Conservation (phyloP, 2,113 vertebrate genomes). For the Trematomus loennbergii region DNA sequence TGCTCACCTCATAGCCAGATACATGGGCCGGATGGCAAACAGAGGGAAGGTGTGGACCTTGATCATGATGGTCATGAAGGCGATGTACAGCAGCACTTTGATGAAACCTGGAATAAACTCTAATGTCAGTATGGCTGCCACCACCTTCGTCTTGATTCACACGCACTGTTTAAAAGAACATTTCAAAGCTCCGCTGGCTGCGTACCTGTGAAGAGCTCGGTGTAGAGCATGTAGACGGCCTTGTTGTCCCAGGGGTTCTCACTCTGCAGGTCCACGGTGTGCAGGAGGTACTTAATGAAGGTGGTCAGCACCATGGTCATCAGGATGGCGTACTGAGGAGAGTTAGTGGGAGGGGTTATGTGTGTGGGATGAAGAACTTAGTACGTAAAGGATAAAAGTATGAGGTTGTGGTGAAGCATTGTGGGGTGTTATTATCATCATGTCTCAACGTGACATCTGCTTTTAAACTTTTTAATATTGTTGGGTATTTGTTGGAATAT, state of each 20-base stretch:
- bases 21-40: conserved; percentile 99
- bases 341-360: no score
- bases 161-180: no score
- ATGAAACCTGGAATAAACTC: conserved; percentile 88
- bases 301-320: conserved; percentile 96
- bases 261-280: conserved; percentile 94
- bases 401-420: neutral
- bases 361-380: neutral
- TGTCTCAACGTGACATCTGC: no score
- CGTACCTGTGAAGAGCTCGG: conserved; percentile 95
- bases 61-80: conserved; percentile 99
- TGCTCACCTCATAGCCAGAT: conserved; percentile 97
- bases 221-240: conserved; percentile 98
- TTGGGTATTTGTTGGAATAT: no score
- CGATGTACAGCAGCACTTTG: conserved; percentile 96
- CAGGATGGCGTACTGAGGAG: conserved; percentile 93
- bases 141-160: neutral
- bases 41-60: conserved; percentile 98
- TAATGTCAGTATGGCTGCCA: neutral
- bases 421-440: no score
- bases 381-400: neutral
- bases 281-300: conserved; percentile 96
- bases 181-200: no score
- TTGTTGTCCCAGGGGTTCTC: conserved; percentile 99
- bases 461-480: no score